These are phyloP conservation scores for Prenolepis imparis DNA, from an alignment of 2,888 invertebrate species.

Conservation along the genomic window DNA sequence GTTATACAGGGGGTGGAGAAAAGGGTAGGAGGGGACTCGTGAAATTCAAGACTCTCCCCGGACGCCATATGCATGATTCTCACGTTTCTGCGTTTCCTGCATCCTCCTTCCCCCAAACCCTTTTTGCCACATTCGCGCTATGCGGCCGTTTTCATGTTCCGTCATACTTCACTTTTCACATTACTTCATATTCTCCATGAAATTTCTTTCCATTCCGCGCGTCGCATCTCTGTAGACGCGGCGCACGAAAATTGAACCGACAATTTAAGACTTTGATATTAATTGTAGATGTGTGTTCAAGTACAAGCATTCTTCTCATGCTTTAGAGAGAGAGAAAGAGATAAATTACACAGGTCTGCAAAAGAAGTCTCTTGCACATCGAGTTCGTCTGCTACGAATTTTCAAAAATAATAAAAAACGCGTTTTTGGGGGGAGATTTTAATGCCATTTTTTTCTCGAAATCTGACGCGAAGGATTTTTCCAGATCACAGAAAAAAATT, in stretches of 20 bases:
- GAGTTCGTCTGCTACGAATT: too few relatives aligned
- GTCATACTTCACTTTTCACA: slow-evolving; percentile 5
- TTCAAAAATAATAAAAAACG: too few relatives aligned
- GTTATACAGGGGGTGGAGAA: background rate
- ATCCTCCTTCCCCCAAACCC: background rate
- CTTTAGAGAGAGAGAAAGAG: background rate
- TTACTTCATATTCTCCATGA: background rate
- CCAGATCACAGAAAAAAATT: too few relatives aligned
- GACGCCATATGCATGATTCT: slow-evolving; percentile 50
- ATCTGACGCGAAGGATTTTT: too few relatives aligned
- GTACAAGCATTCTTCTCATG: background rate
- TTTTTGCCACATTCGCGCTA: slow-evolving; percentile 2
- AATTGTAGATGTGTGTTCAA: background rate
- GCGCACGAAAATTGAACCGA: background rate
- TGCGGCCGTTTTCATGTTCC: slow-evolving; percentile 17
- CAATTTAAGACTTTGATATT: background rate
- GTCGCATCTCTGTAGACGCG: too few relatives aligned
- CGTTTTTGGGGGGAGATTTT: too few relatives aligned
- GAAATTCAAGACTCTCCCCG: slow-evolving; percentile 56
- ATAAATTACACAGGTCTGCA: background rate
- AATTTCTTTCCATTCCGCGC: background rate
- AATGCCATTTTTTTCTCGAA: too few relatives aligned
- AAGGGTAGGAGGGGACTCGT: background rate
- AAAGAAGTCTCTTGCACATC: too few relatives aligned
- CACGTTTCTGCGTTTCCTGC: slow-evolving; percentile 40